These are phyloP conservation scores for Cromileptes altivelis DNA, from an alignment of 2,113 vertebrate species.

Conservation along the genomic window DNA sequence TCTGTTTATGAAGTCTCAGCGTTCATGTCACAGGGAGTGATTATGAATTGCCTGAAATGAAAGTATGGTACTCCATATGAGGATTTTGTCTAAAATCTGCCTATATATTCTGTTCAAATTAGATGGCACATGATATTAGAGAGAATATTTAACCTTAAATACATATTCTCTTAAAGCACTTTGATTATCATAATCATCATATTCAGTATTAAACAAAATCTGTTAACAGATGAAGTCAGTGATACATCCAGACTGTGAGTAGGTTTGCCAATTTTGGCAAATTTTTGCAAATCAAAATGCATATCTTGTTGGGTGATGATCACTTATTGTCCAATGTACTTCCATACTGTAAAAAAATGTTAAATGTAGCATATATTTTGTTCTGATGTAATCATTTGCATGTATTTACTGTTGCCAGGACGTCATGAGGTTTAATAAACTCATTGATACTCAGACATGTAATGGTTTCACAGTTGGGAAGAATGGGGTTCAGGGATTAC, in stretches of 20 bases:
- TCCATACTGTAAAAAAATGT: conserved; percentile 37
- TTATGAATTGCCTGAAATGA: conserved; percentile 7
- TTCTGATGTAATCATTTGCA: conserved; percentile 48
- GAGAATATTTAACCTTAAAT: conserved; percentile 42
- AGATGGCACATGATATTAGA: neutral
- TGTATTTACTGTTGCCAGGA: conserved; percentile 55
- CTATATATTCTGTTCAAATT: conserved; percentile 2
- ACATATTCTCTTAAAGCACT: conserved; percentile 61
- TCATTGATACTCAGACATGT: conserved; percentile 44
- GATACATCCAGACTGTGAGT: neutral
- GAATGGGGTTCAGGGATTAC: neutral
- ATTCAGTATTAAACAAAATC: conserved; percentile 28
- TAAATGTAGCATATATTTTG: conserved; percentile 42
- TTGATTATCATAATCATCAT: conserved; percentile 42
- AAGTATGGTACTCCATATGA: conserved; percentile 64
- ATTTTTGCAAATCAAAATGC: neutral
- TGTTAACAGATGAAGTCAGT: neutral
- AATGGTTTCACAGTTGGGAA: neutral
- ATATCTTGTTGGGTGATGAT: neutral
- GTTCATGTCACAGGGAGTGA: conserved; percentile 29
- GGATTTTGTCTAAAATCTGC: conserved; percentile 3
- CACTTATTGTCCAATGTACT: conserved; percentile 24
- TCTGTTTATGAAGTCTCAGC: conserved; percentile 38
- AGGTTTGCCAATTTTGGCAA: neutral
- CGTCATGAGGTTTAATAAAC: conserved; percentile 70